Evolutionary conservation across 2,888 invertebrate species (phyloP).

Genomic region (Catocala fraxini): DNA sequence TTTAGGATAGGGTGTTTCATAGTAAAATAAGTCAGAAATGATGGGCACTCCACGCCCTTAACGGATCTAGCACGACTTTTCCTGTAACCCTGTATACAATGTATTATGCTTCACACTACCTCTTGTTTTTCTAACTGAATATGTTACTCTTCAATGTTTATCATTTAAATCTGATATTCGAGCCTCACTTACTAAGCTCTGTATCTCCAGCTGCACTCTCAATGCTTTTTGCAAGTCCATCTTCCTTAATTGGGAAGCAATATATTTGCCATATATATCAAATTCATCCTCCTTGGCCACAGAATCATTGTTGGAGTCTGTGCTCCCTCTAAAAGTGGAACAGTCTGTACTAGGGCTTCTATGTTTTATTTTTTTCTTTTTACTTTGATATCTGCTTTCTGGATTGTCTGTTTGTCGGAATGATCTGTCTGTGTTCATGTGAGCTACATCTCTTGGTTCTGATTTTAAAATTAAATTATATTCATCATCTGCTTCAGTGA

Average conservation of each 20-base stretch:
- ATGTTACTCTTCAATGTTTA: conserved; percentile 22
- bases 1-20: too few species aligned
- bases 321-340: conserved; percentile 57
- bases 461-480: conserved; percentile 60
- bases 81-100: too few species aligned
- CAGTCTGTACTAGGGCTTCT: conserved; percentile 60
- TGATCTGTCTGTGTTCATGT: conserved; percentile 14
- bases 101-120: too few species aligned
- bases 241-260: conserved; percentile 78
- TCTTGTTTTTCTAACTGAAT: background rate
- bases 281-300: conserved; percentile 74
- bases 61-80: too few species aligned
- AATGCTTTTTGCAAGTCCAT: conserved; percentile 76
- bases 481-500: conserved; percentile 55
- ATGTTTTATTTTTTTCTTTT: conserved; percentile 67
- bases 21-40: too few species aligned
- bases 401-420: conserved; percentile 23
- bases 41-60: too few species aligned
- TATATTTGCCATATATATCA: conserved; percentile 81
- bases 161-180: conserved; percentile 66
- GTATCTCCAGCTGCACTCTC: conserved; percentile 76
- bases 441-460: conserved; percentile 55
- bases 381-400: conserved; percentile 49
- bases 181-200: conserved; percentile 76
- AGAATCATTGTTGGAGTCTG: conserved; percentile 54